phyloP scores from a whole-genome alignment of 2,888 invertebrate species.

The Platerodrilus igneus region DNA sequence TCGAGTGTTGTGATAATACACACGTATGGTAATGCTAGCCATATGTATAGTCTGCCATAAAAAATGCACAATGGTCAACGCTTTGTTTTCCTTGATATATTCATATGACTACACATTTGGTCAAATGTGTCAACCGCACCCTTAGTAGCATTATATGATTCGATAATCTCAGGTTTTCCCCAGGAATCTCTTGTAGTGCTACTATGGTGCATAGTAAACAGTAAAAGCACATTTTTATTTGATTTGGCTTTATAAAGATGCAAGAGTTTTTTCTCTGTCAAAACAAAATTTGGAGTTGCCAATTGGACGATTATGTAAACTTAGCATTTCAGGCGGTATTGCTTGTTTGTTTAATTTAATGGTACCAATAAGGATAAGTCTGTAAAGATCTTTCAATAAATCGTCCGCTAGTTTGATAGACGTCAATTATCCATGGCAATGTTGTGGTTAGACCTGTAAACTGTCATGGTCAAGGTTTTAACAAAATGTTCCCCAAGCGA shows the following conservation, averaged over 20 bases:
- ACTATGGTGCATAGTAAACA: conserved; percentile 8
- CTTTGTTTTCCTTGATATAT: conserved; percentile 10
- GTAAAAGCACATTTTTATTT: conserved; percentile 17
- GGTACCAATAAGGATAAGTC: conserved; percentile 36
- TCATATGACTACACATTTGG: conserved; percentile 9
- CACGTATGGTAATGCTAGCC: conserved; percentile 3
- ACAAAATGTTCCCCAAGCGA: conserved; percentile 32
- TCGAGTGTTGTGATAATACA: neutral
- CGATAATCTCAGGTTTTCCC: conserved; percentile 13
- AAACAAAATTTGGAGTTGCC: conserved; percentile 15
- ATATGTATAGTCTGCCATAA: conserved; percentile 12
- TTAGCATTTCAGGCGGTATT: conserved; percentile 34
- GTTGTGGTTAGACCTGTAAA: conserved; percentile 31
- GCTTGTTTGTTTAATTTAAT: conserved; percentile 37
- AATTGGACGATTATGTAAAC: neutral
- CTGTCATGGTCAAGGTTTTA: conserved; percentile 28
- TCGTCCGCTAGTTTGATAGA: conserved; percentile 34
- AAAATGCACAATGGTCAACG: conserved; percentile 13
- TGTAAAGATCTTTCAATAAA: conserved; percentile 35
- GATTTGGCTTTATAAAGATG: conserved; percentile 14
- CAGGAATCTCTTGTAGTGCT: neutral
- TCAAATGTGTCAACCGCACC: conserved; percentile 14
- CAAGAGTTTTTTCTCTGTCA: conserved; percentile 12
- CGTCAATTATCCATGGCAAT: conserved; percentile 38
- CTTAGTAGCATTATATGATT: conserved; percentile 14